Conservation (phyloP, 2,113 vertebrate species). For the Proteles cristata region DNA sequence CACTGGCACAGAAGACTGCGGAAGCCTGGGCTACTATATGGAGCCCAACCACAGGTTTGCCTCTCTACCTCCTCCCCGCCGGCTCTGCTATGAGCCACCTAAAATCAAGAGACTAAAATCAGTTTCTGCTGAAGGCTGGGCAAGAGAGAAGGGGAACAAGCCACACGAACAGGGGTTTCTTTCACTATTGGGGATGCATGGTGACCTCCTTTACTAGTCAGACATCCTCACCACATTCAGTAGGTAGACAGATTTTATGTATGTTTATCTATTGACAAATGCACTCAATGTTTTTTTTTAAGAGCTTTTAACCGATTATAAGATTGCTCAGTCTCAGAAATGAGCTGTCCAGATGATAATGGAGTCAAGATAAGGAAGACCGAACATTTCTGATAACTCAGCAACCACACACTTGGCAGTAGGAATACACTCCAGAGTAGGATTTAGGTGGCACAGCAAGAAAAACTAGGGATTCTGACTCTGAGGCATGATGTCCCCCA, state of each 20-base stretch:
- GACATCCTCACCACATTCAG: neutral
- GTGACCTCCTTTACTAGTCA: neutral
- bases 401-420: neutral
- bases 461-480: neutral
- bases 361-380: conserved; percentile 36
- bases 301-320: conserved; percentile 36
- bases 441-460: neutral
- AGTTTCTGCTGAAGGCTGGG: neutral
- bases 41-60: neutral
- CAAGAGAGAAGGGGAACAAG: neutral
- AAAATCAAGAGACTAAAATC: neutral
- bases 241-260: neutral
- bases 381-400: neutral
- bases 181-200: neutral
- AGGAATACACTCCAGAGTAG: neutral
- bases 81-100: neutral
- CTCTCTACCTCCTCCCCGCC: neutral
- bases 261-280: neutral
- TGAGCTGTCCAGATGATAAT: neutral
- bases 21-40: neutral
- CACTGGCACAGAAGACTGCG: neutral
- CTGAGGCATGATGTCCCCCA: neutral
- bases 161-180: neutral
- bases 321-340: conserved; percentile 16
- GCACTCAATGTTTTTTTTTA: neutral